Base-by-base conservation (phyloP, 2,113 vertebrate species). In the Ceyx melanurus region DNA sequence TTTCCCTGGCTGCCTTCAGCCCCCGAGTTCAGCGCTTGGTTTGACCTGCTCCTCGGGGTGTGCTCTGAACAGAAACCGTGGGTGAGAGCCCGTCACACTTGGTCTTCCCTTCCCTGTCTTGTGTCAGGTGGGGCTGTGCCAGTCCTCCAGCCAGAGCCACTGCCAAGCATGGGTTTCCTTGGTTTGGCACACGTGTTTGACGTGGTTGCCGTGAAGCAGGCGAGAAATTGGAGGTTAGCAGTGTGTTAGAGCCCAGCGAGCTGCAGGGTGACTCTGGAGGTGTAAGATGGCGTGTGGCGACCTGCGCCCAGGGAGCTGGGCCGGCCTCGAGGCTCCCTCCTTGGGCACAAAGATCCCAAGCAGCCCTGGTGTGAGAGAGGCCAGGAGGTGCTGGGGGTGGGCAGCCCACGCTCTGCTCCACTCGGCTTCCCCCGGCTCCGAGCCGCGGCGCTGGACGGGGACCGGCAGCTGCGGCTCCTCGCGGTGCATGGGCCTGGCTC, bases 181-280 rank as follows among this genome's bases (percentile, higher is more conserved):
- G 9, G 51, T 73, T 88, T 70, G 60, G 54, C 92, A 66, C 61
- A 72, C 35, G 4, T 80, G 25, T 76, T 72, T 83, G 57, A 33
- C 50, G 71, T 54, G 66, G 40, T 23, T 86, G 56, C 86, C 65
- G n/a, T 70, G 67, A 93, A 42, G 58, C 23, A 14, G 75, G 82
- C 64, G 68, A 88, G 83, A 80, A 93, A 78, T 73, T 26, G n/a
- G 83, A 86, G 86, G 43, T 81, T 78, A 83, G 77, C 42, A 77
- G 48, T 74, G 89, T 74, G 77, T 78, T 58, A 31, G 87, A 86
- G 70, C 68, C 46, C 0, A 0, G 70, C 48, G 29, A 81, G 81
- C 89, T 88, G 84, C 77, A 33, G 56, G 8, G 68, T 11, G 12
- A 70, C 89, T 96, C 60, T 73, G 74, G 84, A 58, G 60, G 81